Evolutionary conservation across 2,113 vertebrate species (phyloP), one percentile per base, ranked within the genome.

Genomic region (Syngnathus floridae): DNA sequence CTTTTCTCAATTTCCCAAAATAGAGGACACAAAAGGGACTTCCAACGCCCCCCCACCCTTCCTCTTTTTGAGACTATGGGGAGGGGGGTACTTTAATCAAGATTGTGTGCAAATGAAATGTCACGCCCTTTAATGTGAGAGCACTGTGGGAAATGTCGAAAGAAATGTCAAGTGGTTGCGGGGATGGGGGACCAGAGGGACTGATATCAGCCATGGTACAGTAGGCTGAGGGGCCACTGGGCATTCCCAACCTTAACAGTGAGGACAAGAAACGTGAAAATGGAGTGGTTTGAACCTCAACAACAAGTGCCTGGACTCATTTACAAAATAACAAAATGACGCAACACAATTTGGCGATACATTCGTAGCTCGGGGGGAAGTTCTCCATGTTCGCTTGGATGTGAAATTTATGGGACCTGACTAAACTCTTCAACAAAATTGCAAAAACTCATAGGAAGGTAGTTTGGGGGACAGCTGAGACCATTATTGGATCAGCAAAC

Each of bases 141-240:
- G 89, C 87, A 89, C 87, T 87, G 82, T 88, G 88, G 90, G 88
- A 90, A 90, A 92, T 91, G 89, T 91, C 86, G 86, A 89, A 90
- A 91, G 86, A 92, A 92, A 92, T 92, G 91, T 92, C 90, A 92
- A 90, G 91, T 88, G 88, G 86, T 90, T 89, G 84, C 85, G 83
- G 89, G 87, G 87, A 89, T 88, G 80, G 84, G 81, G 80, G 82
- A 87, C 84, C 82, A 84, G 80, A 75, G 83, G 83, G 84, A 83
- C 78, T 83, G 89, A 89, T 89, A 86, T 84, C 89, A 88, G 84
- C 83, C 66, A 76, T 77, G 87, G 88, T 86, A 87, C 79, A 85
- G 86, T 83, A 75, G 73, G 80, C 74, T 63, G 69, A 72, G 66
- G 74, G 77, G 88, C 90, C 85, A 86, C 41, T 82, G 88, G 90